Conservation (phyloP, 2,888 invertebrate genomes). For the Hirtodrosophila trivittata region DNA sequence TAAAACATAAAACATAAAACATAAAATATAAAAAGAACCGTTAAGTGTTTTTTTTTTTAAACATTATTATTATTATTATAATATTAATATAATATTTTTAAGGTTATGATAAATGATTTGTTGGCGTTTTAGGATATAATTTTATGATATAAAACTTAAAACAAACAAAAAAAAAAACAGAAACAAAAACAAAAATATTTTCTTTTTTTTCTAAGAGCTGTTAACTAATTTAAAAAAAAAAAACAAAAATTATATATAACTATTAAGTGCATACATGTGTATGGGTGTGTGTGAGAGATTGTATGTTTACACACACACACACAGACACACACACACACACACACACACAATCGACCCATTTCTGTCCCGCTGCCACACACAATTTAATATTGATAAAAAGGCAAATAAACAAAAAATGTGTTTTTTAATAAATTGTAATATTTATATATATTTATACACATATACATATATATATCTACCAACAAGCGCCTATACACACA, state of each 20-base stretch:
- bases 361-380: conserved; percentile 3
- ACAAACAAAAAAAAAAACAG: conserved; percentile 6
- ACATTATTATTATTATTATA: conserved; percentile 24
- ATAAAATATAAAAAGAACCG: too few species aligned
- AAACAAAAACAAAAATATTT: conserved; percentile 1
- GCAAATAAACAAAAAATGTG: background rate
- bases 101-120: conserved; percentile 42
- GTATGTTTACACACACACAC: conserved; percentile 12
- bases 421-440: conserved; percentile 22
- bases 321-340: conserved; percentile 15
- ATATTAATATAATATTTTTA: conserved; percentile 35
- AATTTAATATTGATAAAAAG: too few species aligned
- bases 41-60: conserved; percentile 20
- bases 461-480: conserved; percentile 9
- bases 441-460: conserved; percentile 28
- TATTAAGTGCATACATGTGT: conserved; percentile 24
- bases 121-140: conserved; percentile 39
- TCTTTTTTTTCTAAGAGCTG: conserved; percentile 54
- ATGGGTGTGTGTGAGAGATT: conserved; percentile 6
- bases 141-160: conserved; percentile 15
- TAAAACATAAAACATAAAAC: background rate
- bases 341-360: background rate
- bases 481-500: conserved; percentile 19
- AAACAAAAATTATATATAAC: conserved; percentile 9
- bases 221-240: conserved; percentile 73